Conservation (phyloP, 1,140 invertebrate genomes). For the Drosophila leontia region DNA sequence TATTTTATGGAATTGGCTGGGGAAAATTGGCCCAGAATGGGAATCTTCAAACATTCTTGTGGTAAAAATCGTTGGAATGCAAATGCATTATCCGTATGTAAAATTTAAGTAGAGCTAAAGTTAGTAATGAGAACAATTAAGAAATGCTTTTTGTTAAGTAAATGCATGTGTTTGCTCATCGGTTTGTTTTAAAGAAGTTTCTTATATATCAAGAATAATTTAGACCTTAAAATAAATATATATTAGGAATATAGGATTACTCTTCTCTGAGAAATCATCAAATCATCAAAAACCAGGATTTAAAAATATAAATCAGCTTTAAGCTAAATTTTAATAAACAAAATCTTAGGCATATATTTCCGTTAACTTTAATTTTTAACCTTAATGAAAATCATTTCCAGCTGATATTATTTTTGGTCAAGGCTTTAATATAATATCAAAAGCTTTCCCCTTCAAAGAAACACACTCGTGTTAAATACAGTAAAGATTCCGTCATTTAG, state of each 20-base stretch:
- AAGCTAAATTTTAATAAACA: not conserved
- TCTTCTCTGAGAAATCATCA: not conserved
- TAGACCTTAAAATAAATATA: not conserved
- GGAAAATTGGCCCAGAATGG: constrained; percentile 41
- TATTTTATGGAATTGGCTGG: constrained; percentile 52
- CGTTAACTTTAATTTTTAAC: too few species aligned
- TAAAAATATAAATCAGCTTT: not conserved
- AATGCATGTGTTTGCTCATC: not conserved
- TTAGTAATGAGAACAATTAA: not conserved
- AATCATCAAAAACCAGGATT: too few species aligned
- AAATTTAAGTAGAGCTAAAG: not conserved
- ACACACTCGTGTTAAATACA: constrained; percentile 1
- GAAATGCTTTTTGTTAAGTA: not conserved
- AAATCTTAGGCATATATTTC: not conserved
- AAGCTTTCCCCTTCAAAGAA: not conserved
- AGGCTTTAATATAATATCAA: not conserved
- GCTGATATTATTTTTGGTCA: not conserved
- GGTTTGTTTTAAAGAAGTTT: not conserved
- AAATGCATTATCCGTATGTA: constrained; percentile 2
- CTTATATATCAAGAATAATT: not conserved
- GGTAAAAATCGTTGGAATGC: constrained; percentile 11
- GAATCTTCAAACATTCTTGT: constrained; percentile 9
- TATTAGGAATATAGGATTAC: not conserved
- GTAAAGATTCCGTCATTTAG: constrained; percentile 6
- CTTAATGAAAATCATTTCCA: not conserved